Evolutionary conservation across 2,888 invertebrate genomes (phyloP).

Genomic region (Epsilonema sp.): DNA sequence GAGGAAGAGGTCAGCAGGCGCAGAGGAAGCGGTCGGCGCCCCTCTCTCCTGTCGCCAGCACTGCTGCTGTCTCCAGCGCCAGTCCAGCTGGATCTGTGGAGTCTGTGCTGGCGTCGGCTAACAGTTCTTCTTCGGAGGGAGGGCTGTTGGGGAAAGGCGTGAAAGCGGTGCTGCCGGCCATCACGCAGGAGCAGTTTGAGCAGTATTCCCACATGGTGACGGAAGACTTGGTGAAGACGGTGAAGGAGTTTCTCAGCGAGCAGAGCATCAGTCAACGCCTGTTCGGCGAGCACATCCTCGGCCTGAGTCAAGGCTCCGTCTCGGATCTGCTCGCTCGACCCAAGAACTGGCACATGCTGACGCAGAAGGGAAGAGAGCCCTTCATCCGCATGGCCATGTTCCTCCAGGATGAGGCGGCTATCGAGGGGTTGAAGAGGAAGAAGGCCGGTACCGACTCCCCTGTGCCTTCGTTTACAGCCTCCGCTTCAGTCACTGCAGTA

Average conservation of each 20-base stretch:
- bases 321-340: slow-evolving; percentile 88
- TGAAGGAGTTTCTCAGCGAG: slow-evolving; percentile 35
- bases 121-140: too few relatives aligned
- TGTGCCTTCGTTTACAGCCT: not conserved
- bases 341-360: slow-evolving; percentile 97
- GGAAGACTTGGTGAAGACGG: slow-evolving; percentile 62
- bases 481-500: not conserved
- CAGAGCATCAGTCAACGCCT: slow-evolving; percentile 67
- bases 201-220: slow-evolving; percentile 80
- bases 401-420: slow-evolving; percentile 73
- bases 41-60: too few relatives aligned
- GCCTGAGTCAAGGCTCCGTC: slow-evolving; percentile 77
- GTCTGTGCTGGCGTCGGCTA: too few relatives aligned
- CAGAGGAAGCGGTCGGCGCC: too few relatives aligned
- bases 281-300: slow-evolving; percentile 93
- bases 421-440: slow-evolving; percentile 67
- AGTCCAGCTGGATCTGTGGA: too few relatives aligned
- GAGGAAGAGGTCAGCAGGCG: too few relatives aligned
- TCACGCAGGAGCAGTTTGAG: slow-evolving; percentile 96
- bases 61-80: too few relatives aligned
- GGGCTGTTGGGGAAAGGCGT: too few relatives aligned
- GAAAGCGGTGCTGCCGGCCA: slow-evolving; percentile 60
- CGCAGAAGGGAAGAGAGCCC: slow-evolving; percentile 78
- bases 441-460: not conserved
- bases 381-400: slow-evolving; percentile 97